Evolutionary conservation across 2,113 vertebrate species (phyloP).

Genomic region (Neolamprologus variostigma): DNA sequence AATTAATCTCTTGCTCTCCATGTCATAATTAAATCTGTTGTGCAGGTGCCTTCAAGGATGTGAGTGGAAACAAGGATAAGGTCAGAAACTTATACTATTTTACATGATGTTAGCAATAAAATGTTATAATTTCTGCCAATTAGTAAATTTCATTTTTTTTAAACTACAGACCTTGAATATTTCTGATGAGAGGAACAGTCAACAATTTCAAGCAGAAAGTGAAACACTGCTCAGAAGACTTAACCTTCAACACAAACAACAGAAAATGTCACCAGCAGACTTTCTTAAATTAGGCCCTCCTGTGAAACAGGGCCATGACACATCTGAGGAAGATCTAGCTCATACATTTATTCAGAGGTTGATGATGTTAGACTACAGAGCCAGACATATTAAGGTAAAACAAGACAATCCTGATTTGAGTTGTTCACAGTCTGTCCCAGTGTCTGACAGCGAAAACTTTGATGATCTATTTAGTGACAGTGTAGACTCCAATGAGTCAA

Average conservation of each 20-base stretch:
- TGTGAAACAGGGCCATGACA: neutral
- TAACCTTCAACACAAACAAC: rapidly evolving
- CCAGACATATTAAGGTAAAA: neutral
- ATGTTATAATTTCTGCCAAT: neutral
- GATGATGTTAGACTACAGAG: neutral
- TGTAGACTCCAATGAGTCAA: rapidly evolving
- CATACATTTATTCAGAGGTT: neutral
- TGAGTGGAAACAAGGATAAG: rapidly evolving
- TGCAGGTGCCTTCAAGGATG: neutral
- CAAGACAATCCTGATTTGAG: rapidly evolving
- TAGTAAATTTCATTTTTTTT: rapidly evolving
- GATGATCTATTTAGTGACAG: neutral
- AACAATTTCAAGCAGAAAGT: neutral
- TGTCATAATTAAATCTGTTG: neutral
- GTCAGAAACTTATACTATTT: neutral
- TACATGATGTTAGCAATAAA: rapidly evolving
- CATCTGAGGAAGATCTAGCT: rapidly evolving
- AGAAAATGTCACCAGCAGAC: neutral
- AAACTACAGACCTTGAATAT: neutral
- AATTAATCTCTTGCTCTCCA: neutral
- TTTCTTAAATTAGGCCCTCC: neutral
- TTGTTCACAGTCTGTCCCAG: rapidly evolving
- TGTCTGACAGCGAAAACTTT: neutral
- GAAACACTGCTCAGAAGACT: neutral
- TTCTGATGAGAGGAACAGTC: neutral